phyloP scores from a whole-genome alignment of 2,888 invertebrate species.

The Lithophane semibrunnea region DNA sequence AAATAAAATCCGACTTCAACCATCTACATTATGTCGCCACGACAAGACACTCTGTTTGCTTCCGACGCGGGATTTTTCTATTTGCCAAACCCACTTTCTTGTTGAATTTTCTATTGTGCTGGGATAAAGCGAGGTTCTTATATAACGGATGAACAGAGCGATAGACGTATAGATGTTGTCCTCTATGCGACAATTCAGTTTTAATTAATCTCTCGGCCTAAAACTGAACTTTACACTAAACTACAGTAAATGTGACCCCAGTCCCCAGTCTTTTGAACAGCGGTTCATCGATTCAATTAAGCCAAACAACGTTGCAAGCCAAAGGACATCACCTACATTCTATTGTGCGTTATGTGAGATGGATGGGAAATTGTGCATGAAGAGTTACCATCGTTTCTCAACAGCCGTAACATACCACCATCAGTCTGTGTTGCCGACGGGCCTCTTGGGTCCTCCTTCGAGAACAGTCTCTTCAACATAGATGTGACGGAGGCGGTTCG shows the following conservation, averaged over 20 bases:
- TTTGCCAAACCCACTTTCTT: constrained; percentile 19
- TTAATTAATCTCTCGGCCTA: neutral
- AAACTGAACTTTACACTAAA: neutral
- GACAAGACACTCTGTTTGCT: constrained; percentile 2
- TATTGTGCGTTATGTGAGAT: constrained; percentile 6
- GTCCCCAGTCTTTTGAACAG: neutral
- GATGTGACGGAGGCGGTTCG: constrained; percentile 95
- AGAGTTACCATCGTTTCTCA: constrained; percentile 46
- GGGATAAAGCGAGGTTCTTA: neutral
- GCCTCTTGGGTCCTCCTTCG: constrained; percentile 92
- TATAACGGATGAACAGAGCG: neutral
- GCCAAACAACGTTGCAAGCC: neutral
- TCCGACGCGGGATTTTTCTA: neutral
- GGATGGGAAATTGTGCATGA: constrained; percentile 43
- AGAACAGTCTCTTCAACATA: constrained; percentile 94
- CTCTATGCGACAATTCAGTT: constrained; percentile 1
- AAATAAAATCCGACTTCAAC: constrained; percentile 4
- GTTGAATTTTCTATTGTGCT: neutral
- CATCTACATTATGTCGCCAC: neutral
- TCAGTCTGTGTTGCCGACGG: constrained; percentile 83
- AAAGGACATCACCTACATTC: constrained; percentile 28
- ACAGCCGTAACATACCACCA: constrained; percentile 78
- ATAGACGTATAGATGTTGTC: constrained; percentile 24
- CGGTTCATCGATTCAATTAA: neutral
- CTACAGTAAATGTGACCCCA: too few relatives aligned